Conservation (phyloP, 2,888 invertebrate species). For the Achlya flavicornis region DNA sequence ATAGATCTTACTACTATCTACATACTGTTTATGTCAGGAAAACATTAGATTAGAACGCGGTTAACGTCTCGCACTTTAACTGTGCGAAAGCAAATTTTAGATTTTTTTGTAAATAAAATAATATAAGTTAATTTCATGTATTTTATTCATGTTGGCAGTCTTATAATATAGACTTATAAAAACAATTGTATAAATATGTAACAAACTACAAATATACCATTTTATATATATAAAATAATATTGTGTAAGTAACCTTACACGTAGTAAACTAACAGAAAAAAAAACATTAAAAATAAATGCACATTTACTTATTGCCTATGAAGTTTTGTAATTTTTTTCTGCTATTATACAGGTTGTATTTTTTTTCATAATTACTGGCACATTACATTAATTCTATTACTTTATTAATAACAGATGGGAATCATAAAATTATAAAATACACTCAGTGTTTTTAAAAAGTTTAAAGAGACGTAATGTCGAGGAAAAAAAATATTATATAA, state of each 20-base stretch:
- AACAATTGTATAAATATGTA: constrained; percentile 10
- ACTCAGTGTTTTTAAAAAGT: too few relatives aligned
- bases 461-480: too few relatives aligned
- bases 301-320: neutral
- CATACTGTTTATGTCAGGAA: too few relatives aligned
- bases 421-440: too few relatives aligned
- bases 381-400: neutral
- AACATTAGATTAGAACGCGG: too few relatives aligned
- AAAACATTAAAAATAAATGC: constrained; percentile 19
- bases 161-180: constrained; percentile 1
- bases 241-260: constrained; percentile 3
- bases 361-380: neutral
- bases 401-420: neutral
- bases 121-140: constrained; percentile 26
- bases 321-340: neutral
- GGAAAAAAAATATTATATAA: too few relatives aligned
- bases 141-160: neutral
- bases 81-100: too few relatives aligned
- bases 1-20: too few relatives aligned
- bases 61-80: too few relatives aligned
- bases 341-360: neutral
- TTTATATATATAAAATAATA: neutral
- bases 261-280: constrained; percentile 18
- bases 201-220: neutral
- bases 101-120: constrained; percentile 25